phyloP scores from a whole-genome alignment of 2,888 invertebrate species.

The Caenorhabditis becei region DNA sequence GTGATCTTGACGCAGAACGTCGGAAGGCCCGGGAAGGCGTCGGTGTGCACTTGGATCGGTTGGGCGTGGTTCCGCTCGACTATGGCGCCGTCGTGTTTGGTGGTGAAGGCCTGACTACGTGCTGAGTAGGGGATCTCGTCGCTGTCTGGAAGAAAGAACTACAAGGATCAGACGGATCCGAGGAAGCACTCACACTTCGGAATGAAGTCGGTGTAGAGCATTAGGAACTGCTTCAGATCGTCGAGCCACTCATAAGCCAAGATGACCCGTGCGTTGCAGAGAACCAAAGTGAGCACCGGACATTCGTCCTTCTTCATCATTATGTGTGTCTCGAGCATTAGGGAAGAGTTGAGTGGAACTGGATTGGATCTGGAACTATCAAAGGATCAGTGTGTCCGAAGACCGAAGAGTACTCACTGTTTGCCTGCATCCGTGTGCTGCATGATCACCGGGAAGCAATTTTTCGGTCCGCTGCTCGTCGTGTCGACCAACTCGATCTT shows the following conservation, averaged over 20 bases:
- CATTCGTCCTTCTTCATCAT: conserved; percentile 77
- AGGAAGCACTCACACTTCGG: conserved; percentile 62
- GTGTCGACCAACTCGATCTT: conserved; percentile 83
- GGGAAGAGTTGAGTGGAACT: conserved; percentile 12
- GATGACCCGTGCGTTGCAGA: conserved; percentile 77
- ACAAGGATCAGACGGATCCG: neutral
- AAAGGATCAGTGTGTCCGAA: neutral
- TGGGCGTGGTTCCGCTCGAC: conserved; percentile 34
- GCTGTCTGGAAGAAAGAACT: conserved; percentile 20
- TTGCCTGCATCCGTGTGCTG: conserved; percentile 51
- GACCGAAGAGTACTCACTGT: conserved; percentile 5
- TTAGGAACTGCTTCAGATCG: conserved; percentile 76
- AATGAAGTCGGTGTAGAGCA: conserved; percentile 72
- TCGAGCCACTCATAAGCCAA: conserved; percentile 79
- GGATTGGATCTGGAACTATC: conserved; percentile 30
- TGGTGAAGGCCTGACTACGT: conserved; percentile 29
- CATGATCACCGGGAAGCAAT: conserved; percentile 52
- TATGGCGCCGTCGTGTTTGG: conserved; percentile 34
- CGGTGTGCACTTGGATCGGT: conserved; percentile 2
- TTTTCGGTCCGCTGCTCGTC: conserved; percentile 43
- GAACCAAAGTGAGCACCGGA: conserved; percentile 77
- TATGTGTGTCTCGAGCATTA: conserved; percentile 78
- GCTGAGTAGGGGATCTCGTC: conserved; percentile 49
- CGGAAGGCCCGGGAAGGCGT: neutral
- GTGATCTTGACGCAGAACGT: conserved; percentile 68